A percentile compares a stretch with the other conserved stretches of the same genome.
Conservation (phyloP, 2,113 vertebrate genomes). For the Fulica atra region DNA sequence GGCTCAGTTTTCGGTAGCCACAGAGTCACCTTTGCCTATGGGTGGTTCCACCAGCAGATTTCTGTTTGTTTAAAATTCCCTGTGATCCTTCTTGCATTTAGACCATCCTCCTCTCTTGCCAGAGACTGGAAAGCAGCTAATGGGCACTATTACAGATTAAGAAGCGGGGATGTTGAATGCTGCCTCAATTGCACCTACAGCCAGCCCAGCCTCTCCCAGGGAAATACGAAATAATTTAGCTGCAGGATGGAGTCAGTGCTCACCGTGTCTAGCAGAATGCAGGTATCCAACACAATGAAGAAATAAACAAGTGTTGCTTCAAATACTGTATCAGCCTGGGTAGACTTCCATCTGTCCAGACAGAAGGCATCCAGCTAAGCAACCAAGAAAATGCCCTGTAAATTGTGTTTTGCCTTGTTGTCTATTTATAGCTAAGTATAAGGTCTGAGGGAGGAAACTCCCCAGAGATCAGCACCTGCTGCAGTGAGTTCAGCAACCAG, state of each 20-base stretch:
- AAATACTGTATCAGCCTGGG: neutral
- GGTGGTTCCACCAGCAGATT: neutral
- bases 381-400: neutral
- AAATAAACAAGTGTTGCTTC: neutral
- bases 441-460: neutral
- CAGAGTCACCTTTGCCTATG: neutral
- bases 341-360: neutral
- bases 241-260: neutral
- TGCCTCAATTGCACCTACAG: rapidly evolving
- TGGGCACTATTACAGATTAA: neutral
- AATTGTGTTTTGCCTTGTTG: neutral
- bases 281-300: neutral
- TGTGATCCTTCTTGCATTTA: neutral
- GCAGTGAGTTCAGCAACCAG: neutral
- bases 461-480: neutral
- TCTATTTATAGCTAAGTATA: neutral
- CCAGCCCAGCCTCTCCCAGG: neutral
- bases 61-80: neutral
- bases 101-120: neutral
- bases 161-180: neutral
- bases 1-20: neutral
- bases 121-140: neutral
- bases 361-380: neutral
- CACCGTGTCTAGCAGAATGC: neutral
- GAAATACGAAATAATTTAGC: neutral